Evolutionary conservation across 2,797 vertebrate genomes (phyloP), one percentile per base, ranked within the genome.

Genomic region (Esox lucius): DNA sequence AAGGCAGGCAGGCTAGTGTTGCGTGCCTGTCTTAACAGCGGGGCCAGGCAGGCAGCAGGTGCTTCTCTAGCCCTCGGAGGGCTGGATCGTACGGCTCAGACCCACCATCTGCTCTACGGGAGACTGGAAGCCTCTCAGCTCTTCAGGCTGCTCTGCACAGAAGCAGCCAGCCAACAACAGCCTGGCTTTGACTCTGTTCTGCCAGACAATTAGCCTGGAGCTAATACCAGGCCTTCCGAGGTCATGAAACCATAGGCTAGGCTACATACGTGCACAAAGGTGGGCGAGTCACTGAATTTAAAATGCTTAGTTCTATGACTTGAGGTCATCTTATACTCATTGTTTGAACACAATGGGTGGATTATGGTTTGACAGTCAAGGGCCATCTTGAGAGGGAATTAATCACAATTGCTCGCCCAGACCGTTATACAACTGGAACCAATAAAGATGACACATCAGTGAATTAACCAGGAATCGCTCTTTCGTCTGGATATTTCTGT

Each of bases 1-100:
- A 76, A 73, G 80, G 80, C 70, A 42, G 72, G 73, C 70, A 48
- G 72, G 74, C 75, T 74, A 71, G 26, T 72, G 73, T 74, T 79
- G 49, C 81, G 68, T 70, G 33, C 28, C 22, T 61, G 46, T 12
- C 49, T 33, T 1, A 59, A 22, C n/a, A 11, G 19, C 22, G n/a
- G 53, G 7, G 1, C 39, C 6, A 48, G 39, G 6, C 49, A 71
- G 26, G 26, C 28, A 56, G 49, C 39, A 69, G 68, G 68, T 48
- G 42, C 42, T 39, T 39, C 65, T n/a, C 6, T 19, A 39, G 16
- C 28, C 31, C 65, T 39, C 31, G 7, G 65, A 12, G 65, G 0
- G 39, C 68, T 15, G 68, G n/a, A 22, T 46, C 24, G 8, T 39
- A 17, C 17, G 31, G 0, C 31, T 66, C 42, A 69, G 39, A 24